Evolutionary conservation across 2,888 invertebrate genomes (phyloP).

Genomic region (Chaitophorus viminalis): DNA sequence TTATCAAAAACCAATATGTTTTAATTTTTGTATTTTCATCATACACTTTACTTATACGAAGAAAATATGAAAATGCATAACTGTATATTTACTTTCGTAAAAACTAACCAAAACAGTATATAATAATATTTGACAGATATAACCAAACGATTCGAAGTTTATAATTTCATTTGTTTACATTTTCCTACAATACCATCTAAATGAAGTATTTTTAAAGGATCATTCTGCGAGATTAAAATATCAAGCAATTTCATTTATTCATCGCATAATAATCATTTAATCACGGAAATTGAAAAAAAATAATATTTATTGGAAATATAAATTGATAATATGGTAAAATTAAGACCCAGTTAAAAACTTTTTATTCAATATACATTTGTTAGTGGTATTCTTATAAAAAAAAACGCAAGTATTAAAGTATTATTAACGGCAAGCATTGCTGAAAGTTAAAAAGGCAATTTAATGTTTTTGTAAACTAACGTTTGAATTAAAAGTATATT

Average conservation of each 20-base stretch:
- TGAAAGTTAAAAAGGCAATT: background rate
- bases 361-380: background rate
- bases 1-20: too few species aligned
- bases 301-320: background rate
- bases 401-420: too few species aligned
- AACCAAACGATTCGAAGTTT: background rate
- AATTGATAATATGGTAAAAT: background rate
- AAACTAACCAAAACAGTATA: background rate
- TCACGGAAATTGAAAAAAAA: too few species aligned
- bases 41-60: too few species aligned
- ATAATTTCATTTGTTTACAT: background rate
- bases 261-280: background rate
- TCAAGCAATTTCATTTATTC: background rate
- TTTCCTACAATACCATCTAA: background rate
- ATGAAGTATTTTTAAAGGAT: background rate
- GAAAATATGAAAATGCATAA: too few species aligned
- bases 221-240: too few species aligned
- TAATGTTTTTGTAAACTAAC: too few species aligned
- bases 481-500: too few species aligned
- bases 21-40: too few species aligned
- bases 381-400: too few species aligned
- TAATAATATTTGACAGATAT: background rate
- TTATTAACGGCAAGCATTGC: too few species aligned
- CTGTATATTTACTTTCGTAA: too few species aligned
- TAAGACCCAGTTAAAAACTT: background rate